Evolutionary conservation across 2,113 vertebrate genomes (phyloP), one percentile per base, ranked within the genome.

Genomic region (Nannospalax galili): DNA sequence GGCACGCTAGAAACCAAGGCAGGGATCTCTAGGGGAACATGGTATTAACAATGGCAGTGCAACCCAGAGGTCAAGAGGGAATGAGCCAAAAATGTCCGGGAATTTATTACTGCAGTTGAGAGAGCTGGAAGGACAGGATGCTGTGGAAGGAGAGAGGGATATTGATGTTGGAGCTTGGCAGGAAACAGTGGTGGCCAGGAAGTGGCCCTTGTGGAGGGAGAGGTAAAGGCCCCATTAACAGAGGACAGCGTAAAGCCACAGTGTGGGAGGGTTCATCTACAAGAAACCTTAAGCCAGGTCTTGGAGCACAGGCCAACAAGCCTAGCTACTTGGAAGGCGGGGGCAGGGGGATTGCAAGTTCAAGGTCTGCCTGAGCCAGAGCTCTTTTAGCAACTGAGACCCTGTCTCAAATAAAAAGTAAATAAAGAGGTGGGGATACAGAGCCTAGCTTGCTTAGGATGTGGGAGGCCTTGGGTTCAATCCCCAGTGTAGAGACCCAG

Each of bases 1-100:
- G 5, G 19, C 2, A 1, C 0, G 30, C 35, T 56, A 64, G 60
- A 17, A 70, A 45, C 12, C 1, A 1, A 40, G 28, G 9, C 48
- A 40, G 52, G 42, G 45, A 1, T 9, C 14, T 42, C 80, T 1
- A 19, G 80, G 67, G 26, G 7, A 6, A 16, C 7, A 1, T 0
- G 70, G 4, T 8, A 62, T 8, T 32, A 3, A 73, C 28, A 6
- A 37, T 2, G n/a, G 19, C 4, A 45, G 30, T 4, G 35, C 32
- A 1, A 42, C 30, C 30, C 14, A 60, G 9, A 19, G 7, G 22
- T 64, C 32, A n/a, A 52, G 30, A 32, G 30, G 5, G 9, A 8
- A 35, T 30, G 30, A 40, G 5, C 62, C 2, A 7, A 58, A 77
- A 58, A 56, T 8, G 7, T 64, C n/a, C 69, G 9, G 70, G 70